Evolutionary conservation across 2,113 vertebrate genomes (phyloP).

Genomic region (Pluvianellus socialis): DNA sequence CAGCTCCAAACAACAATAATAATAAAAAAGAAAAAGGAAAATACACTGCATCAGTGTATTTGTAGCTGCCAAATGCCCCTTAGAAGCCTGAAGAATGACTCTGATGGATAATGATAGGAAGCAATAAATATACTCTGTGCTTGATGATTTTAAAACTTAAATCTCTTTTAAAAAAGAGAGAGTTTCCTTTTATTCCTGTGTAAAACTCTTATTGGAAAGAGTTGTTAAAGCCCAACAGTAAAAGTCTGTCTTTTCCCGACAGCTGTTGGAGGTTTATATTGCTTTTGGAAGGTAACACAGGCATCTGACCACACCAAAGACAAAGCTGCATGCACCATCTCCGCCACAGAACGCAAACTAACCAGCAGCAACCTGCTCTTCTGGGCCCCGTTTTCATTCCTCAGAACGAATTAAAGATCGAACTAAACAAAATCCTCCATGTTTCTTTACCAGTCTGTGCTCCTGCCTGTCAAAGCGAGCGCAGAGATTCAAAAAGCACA

Average conservation of each 20-base stretch:
- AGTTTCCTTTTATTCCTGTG: constrained; percentile 5
- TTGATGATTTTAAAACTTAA: neutral
- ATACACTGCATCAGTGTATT: neutral
- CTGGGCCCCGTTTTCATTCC: neutral
- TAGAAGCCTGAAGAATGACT: neutral
- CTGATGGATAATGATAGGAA: constrained; percentile 1
- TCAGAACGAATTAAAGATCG: neutral
- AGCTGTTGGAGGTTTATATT: neutral
- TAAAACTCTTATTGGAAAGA: neutral
- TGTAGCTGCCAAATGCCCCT: neutral
- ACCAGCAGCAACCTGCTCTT: neutral
- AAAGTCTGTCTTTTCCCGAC: neutral
- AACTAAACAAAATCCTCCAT: neutral
- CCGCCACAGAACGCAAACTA: neutral
- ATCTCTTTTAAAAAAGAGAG: neutral
- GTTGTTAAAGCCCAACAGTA: neutral
- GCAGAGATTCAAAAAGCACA: neutral
- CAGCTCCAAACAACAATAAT: neutral
- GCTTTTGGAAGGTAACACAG: neutral
- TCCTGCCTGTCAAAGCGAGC: neutral
- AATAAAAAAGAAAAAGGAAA: neutral
- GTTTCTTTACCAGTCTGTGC: neutral
- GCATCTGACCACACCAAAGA: neutral
- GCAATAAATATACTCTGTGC: neutral
- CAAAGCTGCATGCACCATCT: neutral